Base-by-base conservation (phyloP, 2,888 invertebrate genomes). In the Chloroclystis v-ata region DNA sequence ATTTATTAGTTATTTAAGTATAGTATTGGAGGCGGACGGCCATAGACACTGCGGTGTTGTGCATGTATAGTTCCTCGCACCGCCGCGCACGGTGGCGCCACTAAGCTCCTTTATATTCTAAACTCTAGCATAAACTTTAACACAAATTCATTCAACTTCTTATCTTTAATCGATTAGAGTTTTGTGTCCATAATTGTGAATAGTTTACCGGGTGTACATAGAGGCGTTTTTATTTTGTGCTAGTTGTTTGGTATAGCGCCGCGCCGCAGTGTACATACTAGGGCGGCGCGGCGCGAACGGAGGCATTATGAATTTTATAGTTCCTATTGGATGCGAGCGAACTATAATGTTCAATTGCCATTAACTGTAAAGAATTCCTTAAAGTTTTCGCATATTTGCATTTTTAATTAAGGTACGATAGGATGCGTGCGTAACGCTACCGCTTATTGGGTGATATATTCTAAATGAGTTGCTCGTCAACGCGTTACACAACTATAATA, bases 291-390 rank as follows among this genome's bases (percentile, higher is more conserved):
- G 61, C 64, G 74, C 70, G 69, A 70, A 70, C 67, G 71, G 78
- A 78, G 85, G 85, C 84, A 84, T 84, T 82, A 80, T 86, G 85
- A 85, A 88, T 88, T 73, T 88, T 87, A 88, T 88, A 88, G 88
- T 88, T 88, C 88, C 88, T 88, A 88, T 79, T 81, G 73, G 76
- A 82, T 81, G 85, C 84, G 84, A 85, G 84, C 72, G 85, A 85
- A 85, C 87, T 88, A 88, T 88, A 87, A 83, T 78, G 84, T 88
- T 87, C 87, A 83, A 82, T 82, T 85, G 86, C 85, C 86, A 81
- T 79, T 78, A 76, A 82, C 71, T 83, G 79, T 82, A 84, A 83
- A 72, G 75, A 76, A 85, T 85, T 86, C 84, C 84, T 86, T 85
- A 73, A 84, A 78, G 74, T 81, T 86, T 84, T 86, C 83, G 83